These are phyloP conservation scores for Isoperla grammatica DNA, from an alignment of 2,888 invertebrate species.

Conservation along the genomic window DNA sequence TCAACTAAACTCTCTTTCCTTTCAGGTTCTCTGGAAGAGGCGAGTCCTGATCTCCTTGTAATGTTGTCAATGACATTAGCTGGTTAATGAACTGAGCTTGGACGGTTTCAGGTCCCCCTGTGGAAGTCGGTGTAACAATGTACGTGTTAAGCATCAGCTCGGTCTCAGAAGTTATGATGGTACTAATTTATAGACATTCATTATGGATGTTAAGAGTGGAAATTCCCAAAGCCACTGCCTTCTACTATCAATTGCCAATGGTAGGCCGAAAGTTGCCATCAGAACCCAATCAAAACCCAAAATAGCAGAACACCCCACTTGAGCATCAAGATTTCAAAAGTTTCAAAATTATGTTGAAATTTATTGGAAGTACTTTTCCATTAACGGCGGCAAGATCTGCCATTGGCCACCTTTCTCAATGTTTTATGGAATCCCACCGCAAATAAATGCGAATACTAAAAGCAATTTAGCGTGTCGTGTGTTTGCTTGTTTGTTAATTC, in stretches of 20 bases:
- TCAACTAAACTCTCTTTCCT: no score
- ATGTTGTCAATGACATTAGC: neutral
- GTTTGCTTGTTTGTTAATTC: neutral
- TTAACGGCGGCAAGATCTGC: neutral
- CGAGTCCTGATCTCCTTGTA: no score
- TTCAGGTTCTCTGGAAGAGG: no score
- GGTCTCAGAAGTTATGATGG: slow-evolving; percentile 98
- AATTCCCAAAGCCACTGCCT: neutral
- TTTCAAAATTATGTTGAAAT: slow-evolving; percentile 1
- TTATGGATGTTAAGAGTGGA: neutral
- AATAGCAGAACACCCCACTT: neutral
- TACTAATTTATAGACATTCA: slow-evolving; percentile 46
- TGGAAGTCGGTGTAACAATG: slow-evolving; percentile 97
- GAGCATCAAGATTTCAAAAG: slow-evolving; percentile 7
- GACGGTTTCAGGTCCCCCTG: slow-evolving; percentile 83
- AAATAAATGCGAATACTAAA: no score
- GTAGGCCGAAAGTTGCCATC: neutral
- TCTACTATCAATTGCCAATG: neutral
- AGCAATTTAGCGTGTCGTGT: no score
- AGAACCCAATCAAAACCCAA: no score
- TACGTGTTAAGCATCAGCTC: slow-evolving; percentile 98
- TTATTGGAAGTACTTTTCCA: neutral
- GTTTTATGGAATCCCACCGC: slow-evolving; percentile 1
- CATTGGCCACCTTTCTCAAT: no score
- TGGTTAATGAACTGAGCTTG: slow-evolving; percentile 11